These are phyloP conservation scores for Habropoda laboriosa DNA, from an alignment of 1,140 invertebrate species.

Conservation along the genomic window DNA sequence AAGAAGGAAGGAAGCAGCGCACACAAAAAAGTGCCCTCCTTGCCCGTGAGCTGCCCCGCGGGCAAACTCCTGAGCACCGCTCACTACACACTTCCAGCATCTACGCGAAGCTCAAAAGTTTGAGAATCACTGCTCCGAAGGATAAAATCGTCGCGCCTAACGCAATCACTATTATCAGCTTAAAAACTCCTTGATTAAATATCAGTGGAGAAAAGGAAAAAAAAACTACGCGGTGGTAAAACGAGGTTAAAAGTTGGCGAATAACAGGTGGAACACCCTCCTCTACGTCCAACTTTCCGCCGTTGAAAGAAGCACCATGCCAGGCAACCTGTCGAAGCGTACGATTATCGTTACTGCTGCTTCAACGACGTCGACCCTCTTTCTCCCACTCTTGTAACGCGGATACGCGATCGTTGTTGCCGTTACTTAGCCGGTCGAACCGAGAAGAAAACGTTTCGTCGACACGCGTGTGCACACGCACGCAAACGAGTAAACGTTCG, in stretches of 20 bases:
- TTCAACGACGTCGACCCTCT: not conserved
- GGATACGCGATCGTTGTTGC: not conserved
- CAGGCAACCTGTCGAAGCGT: not conserved
- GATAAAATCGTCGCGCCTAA: slow-evolving; percentile 55
- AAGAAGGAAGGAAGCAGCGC: too few species aligned
- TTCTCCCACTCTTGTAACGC: not conserved
- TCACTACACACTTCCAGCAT: too few species aligned
- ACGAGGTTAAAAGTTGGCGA: slow-evolving; percentile 50
- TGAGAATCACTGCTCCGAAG: too few species aligned
- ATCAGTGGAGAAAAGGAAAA: slow-evolving; percentile 3
- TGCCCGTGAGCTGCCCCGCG: too few species aligned
- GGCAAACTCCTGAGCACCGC: too few species aligned
- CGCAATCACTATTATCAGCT: slow-evolving; percentile 53
- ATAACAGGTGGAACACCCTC: slow-evolving; percentile 29
- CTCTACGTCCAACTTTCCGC: not conserved
- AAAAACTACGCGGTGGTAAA: slow-evolving; percentile 27
- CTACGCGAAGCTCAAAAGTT: too few species aligned
- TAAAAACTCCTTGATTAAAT: slow-evolving; percentile 57
- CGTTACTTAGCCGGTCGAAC: slow-evolving; percentile 27
- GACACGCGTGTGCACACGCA: too few species aligned
- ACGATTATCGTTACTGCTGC: slow-evolving; percentile 3
- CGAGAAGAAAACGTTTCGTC: slow-evolving; percentile 30
- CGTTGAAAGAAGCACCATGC: not conserved
- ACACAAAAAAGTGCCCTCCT: too few species aligned
- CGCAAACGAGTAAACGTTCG: too few species aligned